Conservation (phyloP, 2,113 vertebrate genomes). For the Vulpes lagopus region DNA sequence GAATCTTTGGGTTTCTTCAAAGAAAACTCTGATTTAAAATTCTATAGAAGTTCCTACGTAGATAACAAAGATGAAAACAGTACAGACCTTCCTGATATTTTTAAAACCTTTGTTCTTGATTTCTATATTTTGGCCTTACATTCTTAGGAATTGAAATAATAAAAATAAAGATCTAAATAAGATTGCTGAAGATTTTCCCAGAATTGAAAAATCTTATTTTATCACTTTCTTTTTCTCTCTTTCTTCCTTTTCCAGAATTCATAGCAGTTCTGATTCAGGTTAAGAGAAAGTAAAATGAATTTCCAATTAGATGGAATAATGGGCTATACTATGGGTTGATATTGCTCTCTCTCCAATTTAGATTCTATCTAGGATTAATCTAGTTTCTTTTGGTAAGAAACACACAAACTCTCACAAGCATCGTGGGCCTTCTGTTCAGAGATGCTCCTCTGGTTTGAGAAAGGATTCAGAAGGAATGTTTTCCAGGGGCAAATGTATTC, state of each 20-base stretch:
- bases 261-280: background rate
- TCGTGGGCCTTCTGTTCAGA: background rate
- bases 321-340: accelerated
- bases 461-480: background rate
- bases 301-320: background rate
- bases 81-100: background rate
- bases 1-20: slow-evolving; percentile 16
- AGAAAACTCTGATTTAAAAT: background rate
- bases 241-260: background rate
- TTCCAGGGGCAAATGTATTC: background rate
- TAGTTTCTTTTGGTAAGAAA: background rate
- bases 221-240: background rate
- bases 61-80: background rate
- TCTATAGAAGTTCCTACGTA: background rate
- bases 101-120: background rate
- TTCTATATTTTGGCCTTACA: background rate
- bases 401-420: background rate
- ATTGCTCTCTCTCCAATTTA: background rate
- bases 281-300: background rate
- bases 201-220: background rate
- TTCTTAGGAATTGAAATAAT: background rate
- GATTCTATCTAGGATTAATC: background rate
- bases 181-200: background rate
- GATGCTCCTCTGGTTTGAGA: background rate
- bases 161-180: background rate